These are phyloP conservation scores for Origma solitaria DNA, from an alignment of 2,113 vertebrate genomes.

Conservation along the genomic window DNA sequence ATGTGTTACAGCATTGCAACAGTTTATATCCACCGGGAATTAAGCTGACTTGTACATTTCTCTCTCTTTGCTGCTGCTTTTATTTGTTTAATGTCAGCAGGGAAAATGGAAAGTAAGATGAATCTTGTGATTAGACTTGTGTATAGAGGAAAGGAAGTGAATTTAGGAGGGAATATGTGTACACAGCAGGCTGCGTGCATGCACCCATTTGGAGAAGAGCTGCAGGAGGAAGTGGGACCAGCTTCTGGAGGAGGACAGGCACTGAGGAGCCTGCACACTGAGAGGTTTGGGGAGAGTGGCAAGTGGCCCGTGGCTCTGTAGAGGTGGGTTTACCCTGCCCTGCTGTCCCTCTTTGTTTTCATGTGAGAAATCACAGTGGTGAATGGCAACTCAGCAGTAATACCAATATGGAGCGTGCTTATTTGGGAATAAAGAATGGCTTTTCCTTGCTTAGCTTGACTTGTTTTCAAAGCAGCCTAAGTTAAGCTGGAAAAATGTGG, in stretches of 20 bases:
- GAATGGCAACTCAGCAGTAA: neutral
- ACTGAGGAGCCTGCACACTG: rapidly evolving
- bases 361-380: neutral
- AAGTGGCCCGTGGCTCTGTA: rapidly evolving
- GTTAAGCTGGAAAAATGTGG: neutral
- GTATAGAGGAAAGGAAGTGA: neutral
- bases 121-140: neutral
- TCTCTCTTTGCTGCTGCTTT: neutral
- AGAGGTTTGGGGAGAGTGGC: neutral
- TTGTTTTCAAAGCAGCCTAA: neutral
- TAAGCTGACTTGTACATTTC: neutral
- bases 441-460: neutral
- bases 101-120: neutral
- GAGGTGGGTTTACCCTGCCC: neutral
- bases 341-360: neutral
- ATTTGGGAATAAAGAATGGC: neutral
- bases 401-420: neutral
- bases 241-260: neutral
- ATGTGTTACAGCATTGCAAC: neutral
- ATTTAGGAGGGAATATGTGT: neutral
- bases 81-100: neutral
- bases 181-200: neutral
- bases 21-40: neutral
- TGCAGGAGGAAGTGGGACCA: neutral
- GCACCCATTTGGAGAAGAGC: neutral